phyloP scores from a whole-genome alignment of 2,888 invertebrate genomes.

The Cynaeus angustus region DNA sequence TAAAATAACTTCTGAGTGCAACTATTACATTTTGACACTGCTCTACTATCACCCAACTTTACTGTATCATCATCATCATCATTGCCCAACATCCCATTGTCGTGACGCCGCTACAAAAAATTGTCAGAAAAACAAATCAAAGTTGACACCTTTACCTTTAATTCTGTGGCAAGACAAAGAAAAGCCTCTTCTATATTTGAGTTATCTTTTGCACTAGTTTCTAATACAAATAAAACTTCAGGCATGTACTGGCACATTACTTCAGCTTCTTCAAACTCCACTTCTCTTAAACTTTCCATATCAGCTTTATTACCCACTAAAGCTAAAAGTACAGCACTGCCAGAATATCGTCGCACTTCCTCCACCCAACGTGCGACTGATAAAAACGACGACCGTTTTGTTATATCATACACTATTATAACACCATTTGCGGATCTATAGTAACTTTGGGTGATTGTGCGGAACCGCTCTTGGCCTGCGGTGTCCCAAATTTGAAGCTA shows the following conservation, averaged over 20 bases:
- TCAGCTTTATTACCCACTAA: slow-evolving; percentile 96
- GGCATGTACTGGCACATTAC: slow-evolving; percentile 90
- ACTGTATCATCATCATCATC: slow-evolving; percentile 80
- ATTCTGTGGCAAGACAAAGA: slow-evolving; percentile 87
- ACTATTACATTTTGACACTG: slow-evolving; percentile 80
- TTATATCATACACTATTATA: slow-evolving; percentile 97
- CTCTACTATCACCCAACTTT: slow-evolving; percentile 79
- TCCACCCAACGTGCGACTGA: slow-evolving; percentile 97
- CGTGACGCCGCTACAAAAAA: slow-evolving; percentile 81
- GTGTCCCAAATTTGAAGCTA: slow-evolving; percentile 98
- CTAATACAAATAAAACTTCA: slow-evolving; percentile 89
- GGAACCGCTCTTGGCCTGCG: slow-evolving; percentile 96
- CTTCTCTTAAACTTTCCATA: slow-evolving; percentile 85
- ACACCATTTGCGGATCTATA: slow-evolving; percentile 98
- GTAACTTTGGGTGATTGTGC: slow-evolving; percentile 97
- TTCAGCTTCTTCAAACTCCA: slow-evolving; percentile 90
- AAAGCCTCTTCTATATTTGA: slow-evolving; percentile 93
- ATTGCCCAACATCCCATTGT: slow-evolving; percentile 77
- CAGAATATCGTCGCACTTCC: slow-evolving; percentile 95
- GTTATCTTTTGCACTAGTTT: slow-evolving; percentile 93
- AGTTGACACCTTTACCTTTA: slow-evolving; percentile 77
- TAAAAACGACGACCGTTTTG: slow-evolving; percentile 92
- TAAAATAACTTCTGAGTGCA: slow-evolving; percentile 71
- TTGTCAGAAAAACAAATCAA: slow-evolving; percentile 4
- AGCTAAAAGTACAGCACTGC: slow-evolving; percentile 91